Conservation (phyloP, 2,113 vertebrate species). For the Arothron firmamentum region DNA sequence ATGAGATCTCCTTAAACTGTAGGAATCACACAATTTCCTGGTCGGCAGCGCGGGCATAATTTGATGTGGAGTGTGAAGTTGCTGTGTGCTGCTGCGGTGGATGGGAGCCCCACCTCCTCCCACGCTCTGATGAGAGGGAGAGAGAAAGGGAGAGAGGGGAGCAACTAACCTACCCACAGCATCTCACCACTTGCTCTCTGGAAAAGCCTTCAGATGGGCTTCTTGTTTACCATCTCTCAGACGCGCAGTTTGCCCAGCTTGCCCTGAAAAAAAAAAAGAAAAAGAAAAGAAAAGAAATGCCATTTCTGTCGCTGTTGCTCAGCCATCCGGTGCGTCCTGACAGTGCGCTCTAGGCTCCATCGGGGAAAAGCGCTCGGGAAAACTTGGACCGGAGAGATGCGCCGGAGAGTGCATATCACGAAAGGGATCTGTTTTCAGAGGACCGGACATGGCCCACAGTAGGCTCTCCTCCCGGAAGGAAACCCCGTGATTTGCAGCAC, state of each 20-base stretch:
- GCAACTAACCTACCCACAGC: constrained; percentile 56
- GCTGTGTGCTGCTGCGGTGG: constrained; percentile 62
- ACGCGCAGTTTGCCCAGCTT: neutral
- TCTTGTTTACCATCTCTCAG: constrained; percentile 5
- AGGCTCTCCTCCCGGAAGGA: constrained; percentile 38
- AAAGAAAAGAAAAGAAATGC: too few relatives aligned
- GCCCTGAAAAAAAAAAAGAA: neutral
- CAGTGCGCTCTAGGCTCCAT: constrained; percentile 32
- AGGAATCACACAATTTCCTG: constrained; percentile 55
- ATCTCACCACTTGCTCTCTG: constrained; percentile 70
- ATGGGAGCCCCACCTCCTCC: constrained; percentile 74
- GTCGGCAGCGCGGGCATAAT: constrained; percentile 51
- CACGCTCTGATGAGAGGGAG: constrained; percentile 61
- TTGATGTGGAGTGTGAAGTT: constrained; percentile 69
- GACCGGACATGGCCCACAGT: constrained; percentile 46
- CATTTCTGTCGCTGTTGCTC: constrained; percentile 12
- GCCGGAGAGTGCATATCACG: constrained; percentile 44
- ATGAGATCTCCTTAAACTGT: constrained; percentile 56
- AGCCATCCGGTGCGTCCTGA: constrained; percentile 20
- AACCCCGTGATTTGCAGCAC: constrained; percentile 21
- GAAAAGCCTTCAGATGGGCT: constrained; percentile 64
- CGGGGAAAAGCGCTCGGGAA: constrained; percentile 37
- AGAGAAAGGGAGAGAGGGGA: constrained; percentile 44
- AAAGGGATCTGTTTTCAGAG: constrained; percentile 46
- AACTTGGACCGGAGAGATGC: constrained; percentile 66